Base-by-base conservation (phyloP, 2,113 vertebrate species). In the Peucedramus taeniatus region DNA sequence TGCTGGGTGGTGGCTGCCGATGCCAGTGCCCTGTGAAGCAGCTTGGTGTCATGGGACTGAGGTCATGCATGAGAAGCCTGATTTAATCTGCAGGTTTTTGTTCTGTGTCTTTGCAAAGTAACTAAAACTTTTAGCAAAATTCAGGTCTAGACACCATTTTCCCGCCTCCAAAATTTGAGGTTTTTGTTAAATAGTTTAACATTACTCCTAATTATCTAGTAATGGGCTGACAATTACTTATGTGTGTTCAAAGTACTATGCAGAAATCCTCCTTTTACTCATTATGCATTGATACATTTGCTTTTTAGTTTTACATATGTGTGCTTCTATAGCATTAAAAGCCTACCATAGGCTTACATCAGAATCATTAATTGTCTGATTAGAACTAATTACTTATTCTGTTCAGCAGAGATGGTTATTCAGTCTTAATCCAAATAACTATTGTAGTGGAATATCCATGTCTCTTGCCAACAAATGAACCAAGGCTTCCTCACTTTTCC, bases 161-260 rank as follows among this genome's bases (percentile, higher is more conserved):
- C 4, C 1, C 2, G 8, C 7, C 53, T 93, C 84, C 84, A 57
- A 93, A 93, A 92, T 50, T 9, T 9, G 9, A 88, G 27, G 19
- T 22, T 97, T 97, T 90, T 92, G 53, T 88, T 85, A 81, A 92
- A 85, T 42, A 57, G 37, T 85, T 96, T 96, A 74, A 96, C 39
- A 64, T 50, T 93, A 92, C 65, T 95, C 50, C 18, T 94, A 96
- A 97, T 97, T 90, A 96, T n/a, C 42, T 93, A 65, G 37, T 97
- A 96, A 97, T 87, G 22, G 87, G 18, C 60, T 96, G 66, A 27
- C 54, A 76, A 93, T 94, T 93, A 74, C 59, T 40, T 77, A 30
- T 27, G 8, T 26, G 60, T 63, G 56, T 93, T 91, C 81, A 45
- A 82, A 93, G 14, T 33, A 88, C 83, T 83, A 89, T 24, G 16